Percentiles rank a stretch among this genome's conserved stretches.
Evolutionary conservation across 2,113 vertebrate species (phyloP).

Genomic region (Ammodramus savannarum): DNA sequence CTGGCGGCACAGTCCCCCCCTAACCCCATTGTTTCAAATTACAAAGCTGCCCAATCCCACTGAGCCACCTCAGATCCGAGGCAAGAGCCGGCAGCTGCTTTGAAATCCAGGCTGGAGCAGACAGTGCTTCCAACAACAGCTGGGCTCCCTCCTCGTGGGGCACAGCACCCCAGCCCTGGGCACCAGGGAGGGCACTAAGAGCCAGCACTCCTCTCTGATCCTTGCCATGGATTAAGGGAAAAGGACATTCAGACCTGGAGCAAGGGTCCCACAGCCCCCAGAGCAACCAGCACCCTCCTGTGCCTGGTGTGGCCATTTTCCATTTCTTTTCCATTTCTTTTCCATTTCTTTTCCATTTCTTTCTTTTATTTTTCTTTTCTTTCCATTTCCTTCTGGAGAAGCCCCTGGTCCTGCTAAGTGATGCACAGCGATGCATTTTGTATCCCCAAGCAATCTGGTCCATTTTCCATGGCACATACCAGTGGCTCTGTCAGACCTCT

Average conservation of each 20-base stretch:
- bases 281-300: background rate
- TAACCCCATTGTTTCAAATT: slow-evolving; percentile 58
- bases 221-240: background rate
- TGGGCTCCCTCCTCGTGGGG: background rate
- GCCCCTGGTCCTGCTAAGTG: background rate
- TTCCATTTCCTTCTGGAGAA: background rate
- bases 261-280: background rate
- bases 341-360: background rate
- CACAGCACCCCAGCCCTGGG: background rate
- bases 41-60: slow-evolving; percentile 26
- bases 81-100: slow-evolving; percentile 12
- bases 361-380: no score
- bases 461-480: fast-evolving
- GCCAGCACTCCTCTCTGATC: fast-evolving
- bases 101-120: slow-evolving; percentile 57
- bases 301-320: fast-evolving
- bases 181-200: background rate
- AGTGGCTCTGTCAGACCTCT: fast-evolving
- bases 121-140: slow-evolving; percentile 23
- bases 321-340: background rate
- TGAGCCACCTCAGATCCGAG: slow-evolving; percentile 34
- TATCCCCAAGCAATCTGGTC: background rate
- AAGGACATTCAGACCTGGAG: background rate
- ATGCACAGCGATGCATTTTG: background rate
- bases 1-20: background rate